phyloP scores from a whole-genome alignment of 2,113 vertebrate species.

The Melanerpes formicivorus region DNA sequence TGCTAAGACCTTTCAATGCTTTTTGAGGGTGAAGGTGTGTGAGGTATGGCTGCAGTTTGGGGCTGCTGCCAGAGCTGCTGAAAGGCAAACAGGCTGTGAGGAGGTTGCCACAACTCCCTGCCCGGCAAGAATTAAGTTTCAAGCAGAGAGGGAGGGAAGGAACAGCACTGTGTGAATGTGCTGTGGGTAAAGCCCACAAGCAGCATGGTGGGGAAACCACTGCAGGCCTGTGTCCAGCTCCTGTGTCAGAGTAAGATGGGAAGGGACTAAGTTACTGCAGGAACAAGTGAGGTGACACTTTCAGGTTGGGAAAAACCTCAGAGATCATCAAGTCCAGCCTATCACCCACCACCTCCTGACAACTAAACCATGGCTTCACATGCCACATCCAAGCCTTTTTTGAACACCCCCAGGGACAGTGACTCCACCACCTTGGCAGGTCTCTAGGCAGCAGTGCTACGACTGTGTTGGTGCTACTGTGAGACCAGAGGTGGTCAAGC shows the following conservation, averaged over 20 bases:
- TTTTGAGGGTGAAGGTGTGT: not conserved
- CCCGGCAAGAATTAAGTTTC: not conserved
- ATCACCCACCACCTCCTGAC: too few relatives aligned
- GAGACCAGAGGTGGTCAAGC: not conserved
- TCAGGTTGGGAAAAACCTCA: too few relatives aligned
- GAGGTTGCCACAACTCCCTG: too few relatives aligned
- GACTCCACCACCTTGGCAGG: not conserved
- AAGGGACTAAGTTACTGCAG: not conserved
- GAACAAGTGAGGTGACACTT: not conserved
- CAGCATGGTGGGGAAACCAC: accelerated
- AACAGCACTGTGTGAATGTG: accelerated
- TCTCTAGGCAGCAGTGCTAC: not conserved
- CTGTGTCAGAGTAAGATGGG: not conserved
- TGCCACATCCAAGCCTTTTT: too few relatives aligned
- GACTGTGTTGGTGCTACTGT: not conserved
- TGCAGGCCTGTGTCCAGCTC: not conserved
- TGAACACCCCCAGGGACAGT: too few relatives aligned
- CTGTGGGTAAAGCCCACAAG: not conserved
- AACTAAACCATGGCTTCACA: too few relatives aligned
- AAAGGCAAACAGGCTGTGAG: accelerated
- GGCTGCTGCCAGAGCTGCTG: not conserved
- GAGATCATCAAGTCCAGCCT: too few relatives aligned
- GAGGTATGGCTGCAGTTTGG: accelerated
- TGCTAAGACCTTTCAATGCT: not conserved
- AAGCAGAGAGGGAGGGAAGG: not conserved